A percentile compares a stretch with the other conserved stretches of the same genome.
These are phyloP conservation scores for Blera fallax DNA, from an alignment of 2,888 invertebrate species.

Conservation along the genomic window DNA sequence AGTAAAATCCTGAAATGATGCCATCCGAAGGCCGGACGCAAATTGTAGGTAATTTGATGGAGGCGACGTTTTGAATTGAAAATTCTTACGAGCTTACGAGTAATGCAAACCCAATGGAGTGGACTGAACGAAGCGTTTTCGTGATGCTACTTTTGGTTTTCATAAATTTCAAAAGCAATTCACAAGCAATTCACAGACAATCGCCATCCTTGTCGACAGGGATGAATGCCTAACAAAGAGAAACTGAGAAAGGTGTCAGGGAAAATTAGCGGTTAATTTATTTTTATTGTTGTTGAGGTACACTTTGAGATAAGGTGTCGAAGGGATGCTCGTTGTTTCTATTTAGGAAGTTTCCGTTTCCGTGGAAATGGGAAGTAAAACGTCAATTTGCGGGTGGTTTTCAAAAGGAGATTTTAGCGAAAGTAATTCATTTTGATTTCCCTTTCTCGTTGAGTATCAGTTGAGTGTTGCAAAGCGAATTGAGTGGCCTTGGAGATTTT, in stretches of 20 bases:
- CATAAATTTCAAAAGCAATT: conserved; percentile 34
- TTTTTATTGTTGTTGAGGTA: conserved; percentile 50
- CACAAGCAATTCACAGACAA: conserved; percentile 18
- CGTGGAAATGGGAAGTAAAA: conserved; percentile 23
- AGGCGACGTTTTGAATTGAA: conserved; percentile 44
- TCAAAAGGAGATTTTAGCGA: not conserved
- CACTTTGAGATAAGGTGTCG: conserved; percentile 17
- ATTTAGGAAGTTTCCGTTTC: conserved; percentile 6
- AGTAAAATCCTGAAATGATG: not conserved
- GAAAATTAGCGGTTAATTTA: conserved; percentile 58
- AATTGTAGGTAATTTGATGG: conserved; percentile 37
- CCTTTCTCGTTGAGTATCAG: conserved; percentile 16
- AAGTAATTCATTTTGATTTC: conserved; percentile 47
- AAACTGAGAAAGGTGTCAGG: conserved; percentile 16
- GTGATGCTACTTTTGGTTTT: conserved; percentile 16
- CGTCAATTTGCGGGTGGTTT: conserved; percentile 11
- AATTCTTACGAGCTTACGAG: not conserved
- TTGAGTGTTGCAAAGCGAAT: conserved; percentile 25
- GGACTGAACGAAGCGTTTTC: not conserved
- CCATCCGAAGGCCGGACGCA: not conserved
- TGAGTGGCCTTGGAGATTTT: not conserved
- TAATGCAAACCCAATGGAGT: not conserved
- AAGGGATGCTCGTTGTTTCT: conserved; percentile 42
- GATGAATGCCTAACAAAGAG: not conserved
- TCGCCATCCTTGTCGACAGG: not conserved